Base-by-base conservation (phyloP, 2,113 vertebrate species). In the Silurus glanis region DNA sequence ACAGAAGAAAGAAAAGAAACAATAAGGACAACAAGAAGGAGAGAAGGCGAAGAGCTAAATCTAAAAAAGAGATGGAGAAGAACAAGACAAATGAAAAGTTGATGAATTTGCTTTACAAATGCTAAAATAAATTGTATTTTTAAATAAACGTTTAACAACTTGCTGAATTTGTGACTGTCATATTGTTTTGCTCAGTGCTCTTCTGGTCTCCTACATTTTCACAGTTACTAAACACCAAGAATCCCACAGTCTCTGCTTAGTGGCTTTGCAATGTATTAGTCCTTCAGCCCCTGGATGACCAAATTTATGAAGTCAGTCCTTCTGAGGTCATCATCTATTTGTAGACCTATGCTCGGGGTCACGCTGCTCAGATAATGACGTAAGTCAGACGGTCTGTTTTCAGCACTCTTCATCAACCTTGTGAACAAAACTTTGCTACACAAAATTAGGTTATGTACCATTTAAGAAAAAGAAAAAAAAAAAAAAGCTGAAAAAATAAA, bases 281-380 rank as follows among this genome's bases (percentile, higher is more conserved):
- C 10, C 0, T 49, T 74, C 9, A 6, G 10, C 21, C 19, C 47
- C 47, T 53, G 12, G 74, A 78, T 78, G 23, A 78, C 8, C 16
- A 25, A 75, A 53, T 75, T 37, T 51, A 51, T 75, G 56, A 80
- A 61, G 28, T 61, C 78, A 61, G 53, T 37, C 19, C 78, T 58
- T 80, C 55, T 81, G 56, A 81, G 28, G 59, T 78, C 74, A 78
- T 25, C 37, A 58, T 79, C 76, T 58, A 79, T 79, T 79, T 58
- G 14, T 9, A 53, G 53, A 58, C 14, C 25, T 13, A 58, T 37
- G 13, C 53, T 79, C 3, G 16, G n/a, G 53, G 53, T 58, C 76
- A 79, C 14, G 10, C n/a, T 28, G 53, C n/a, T 28, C 75, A n/a
- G 72, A 75, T 75, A 9, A 72, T 72, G 28, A 13, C 55, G 51